A percentile compares a stretch with the other conserved stretches of the same genome.
Conservation (phyloP, 2,797 vertebrate genomes). For the Liasis olivaceus region DNA sequence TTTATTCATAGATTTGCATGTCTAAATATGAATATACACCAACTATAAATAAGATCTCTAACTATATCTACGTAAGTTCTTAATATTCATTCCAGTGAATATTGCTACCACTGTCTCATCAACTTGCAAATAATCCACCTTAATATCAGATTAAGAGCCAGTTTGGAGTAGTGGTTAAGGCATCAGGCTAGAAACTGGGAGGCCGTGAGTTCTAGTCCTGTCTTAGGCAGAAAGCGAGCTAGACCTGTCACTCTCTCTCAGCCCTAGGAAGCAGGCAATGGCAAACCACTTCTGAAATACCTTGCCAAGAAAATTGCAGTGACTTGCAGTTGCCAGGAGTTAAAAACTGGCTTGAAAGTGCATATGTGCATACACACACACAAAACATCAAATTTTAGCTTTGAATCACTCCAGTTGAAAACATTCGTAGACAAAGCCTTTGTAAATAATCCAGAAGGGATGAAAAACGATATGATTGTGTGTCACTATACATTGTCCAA, state of each 20-base stretch:
- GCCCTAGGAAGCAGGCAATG: too few relatives aligned
- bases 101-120: background rate
- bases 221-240: too few relatives aligned
- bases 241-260: too few relatives aligned
- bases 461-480: background rate
- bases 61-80: constrained; percentile 10
- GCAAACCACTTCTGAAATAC: too few relatives aligned
- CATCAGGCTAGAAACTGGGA: too few relatives aligned
- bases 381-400: background rate
- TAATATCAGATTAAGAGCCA: background rate
- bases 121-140: background rate
- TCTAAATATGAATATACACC: background rate
- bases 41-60: background rate
- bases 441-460: background rate
- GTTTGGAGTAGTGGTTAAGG: too few relatives aligned
- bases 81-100: background rate
- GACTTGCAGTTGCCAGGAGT: too few relatives aligned
- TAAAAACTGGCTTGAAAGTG: too few relatives aligned
- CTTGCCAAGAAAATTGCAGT: too few relatives aligned
- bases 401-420: background rate
- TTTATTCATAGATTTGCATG: background rate
- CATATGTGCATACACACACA: too few relatives aligned
- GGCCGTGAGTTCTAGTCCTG: too few relatives aligned
- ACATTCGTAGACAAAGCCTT: constrained; percentile 23
- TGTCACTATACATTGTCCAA: background rate